A percentile compares a stretch with the other conserved stretches of the same genome.
phyloP scores from a whole-genome alignment of 92 coral and sea anemone genomes.

The Parazoanthus darwini region DNA sequence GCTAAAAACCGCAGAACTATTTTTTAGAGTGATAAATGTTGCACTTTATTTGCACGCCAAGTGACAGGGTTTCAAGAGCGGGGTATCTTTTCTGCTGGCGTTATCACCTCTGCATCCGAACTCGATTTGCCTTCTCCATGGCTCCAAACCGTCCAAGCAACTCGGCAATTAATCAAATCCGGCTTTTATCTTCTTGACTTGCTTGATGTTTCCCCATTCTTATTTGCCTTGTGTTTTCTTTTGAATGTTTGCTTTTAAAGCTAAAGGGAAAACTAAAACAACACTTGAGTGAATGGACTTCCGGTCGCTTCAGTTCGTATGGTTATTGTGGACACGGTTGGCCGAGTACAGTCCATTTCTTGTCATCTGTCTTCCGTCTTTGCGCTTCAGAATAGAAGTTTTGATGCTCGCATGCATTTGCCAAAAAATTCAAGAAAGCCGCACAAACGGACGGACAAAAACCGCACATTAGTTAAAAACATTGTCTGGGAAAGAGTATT shows the following conservation, averaged over 20 bases:
- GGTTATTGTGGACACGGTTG: constrained; percentile 66
- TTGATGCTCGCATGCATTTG: neutral
- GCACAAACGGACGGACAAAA: neutral
- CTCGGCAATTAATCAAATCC: constrained; percentile 68
- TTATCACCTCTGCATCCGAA: neutral
- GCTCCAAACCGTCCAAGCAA: constrained; percentile 42
- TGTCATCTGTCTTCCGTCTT: constrained; percentile 18
- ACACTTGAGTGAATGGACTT: constrained; percentile 75
- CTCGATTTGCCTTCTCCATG: neutral
- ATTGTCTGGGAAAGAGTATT: neutral
- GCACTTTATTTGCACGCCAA: constrained; percentile 51
- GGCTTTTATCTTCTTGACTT: constrained; percentile 63
- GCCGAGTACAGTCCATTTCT: constrained; percentile 45
- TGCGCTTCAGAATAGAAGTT: neutral
- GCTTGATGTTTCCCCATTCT: constrained; percentile 58
- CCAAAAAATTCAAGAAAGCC: neutral
- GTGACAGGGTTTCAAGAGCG: constrained; percentile 42
- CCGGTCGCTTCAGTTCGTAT: constrained; percentile 69
- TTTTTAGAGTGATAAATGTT: constrained; percentile 54
- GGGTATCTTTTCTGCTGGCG: neutral
- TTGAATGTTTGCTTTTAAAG: constrained; percentile 73
- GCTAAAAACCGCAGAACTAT: constrained; percentile 39
- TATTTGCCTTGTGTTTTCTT: constrained; percentile 63
- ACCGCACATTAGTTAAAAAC: neutral
- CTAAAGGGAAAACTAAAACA: constrained; percentile 68